phyloP scores from a whole-genome alignment of 2,797 vertebrate genomes.

The Cirrhinus molitorella region DNA sequence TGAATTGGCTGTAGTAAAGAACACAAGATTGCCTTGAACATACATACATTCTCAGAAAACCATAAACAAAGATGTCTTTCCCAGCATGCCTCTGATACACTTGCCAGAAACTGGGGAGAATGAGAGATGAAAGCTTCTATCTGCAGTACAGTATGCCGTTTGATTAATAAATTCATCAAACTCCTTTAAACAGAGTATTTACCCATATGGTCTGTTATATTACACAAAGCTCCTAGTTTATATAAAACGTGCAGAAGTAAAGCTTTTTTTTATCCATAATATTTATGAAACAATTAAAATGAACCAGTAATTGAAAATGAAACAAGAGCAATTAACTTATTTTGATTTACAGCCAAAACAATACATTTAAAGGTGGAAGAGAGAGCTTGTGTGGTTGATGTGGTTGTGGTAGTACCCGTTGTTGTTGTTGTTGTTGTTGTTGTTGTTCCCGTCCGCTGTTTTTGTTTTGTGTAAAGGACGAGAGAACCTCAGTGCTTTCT shows the following conservation, averaged over 20 bases:
- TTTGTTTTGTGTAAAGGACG: constrained; percentile 41
- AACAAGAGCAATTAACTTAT: neutral
- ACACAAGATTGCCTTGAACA: neutral
- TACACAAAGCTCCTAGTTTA: neutral
- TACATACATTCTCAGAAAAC: neutral
- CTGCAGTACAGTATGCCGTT: neutral
- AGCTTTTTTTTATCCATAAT: too few species aligned
- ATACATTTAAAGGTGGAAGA: neutral
- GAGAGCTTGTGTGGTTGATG: neutral
- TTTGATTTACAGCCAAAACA: neutral
- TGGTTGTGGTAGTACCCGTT: neutral
- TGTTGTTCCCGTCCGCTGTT: constrained; percentile 10
- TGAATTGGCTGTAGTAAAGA: neutral
- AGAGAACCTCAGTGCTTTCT: constrained; percentile 31
- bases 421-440: neutral
- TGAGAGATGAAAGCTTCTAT: neutral
- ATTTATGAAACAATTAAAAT: neutral
- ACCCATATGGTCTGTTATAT: neutral
- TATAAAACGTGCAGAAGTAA: neutral
- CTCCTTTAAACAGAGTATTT: neutral
- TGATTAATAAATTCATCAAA: neutral
- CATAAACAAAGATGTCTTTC: neutral
- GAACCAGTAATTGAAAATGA: neutral
- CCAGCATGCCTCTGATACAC: neutral
- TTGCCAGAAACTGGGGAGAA: neutral